Percentiles rank a stretch among this genome's conserved stretches.
Conservation (phyloP, 2,113 vertebrate genomes). For the Eidolon helvum region DNA sequence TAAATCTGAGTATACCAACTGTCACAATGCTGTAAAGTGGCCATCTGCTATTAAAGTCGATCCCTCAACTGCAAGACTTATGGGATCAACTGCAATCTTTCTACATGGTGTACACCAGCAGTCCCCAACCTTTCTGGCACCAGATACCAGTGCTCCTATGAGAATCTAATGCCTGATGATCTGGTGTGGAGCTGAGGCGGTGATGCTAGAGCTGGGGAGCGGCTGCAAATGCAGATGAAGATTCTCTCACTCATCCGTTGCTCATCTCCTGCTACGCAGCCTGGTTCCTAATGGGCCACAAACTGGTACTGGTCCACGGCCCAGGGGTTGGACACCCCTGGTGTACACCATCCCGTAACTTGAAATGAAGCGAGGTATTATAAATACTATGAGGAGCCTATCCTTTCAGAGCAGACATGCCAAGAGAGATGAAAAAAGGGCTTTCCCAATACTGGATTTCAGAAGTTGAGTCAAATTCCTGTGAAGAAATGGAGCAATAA, state of each 20-base stretch:
- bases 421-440: not conserved
- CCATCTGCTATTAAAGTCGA: not conserved
- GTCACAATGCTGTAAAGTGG: not conserved
- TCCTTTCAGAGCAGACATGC: not conserved
- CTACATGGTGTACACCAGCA: not conserved
- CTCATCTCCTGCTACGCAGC: too few species aligned
- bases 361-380: not conserved
- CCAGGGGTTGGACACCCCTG: too few species aligned
- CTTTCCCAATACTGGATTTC: not conserved
- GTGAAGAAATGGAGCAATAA: not conserved
- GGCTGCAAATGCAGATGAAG: too few species aligned
- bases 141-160: too few species aligned
- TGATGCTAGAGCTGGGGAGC: too few species aligned
- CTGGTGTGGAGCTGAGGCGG: too few species aligned
- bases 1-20: not conserved
- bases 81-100: not conserved
- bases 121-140: too few species aligned
- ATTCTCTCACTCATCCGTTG: too few species aligned
- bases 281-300: too few species aligned
- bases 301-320: too few species aligned
- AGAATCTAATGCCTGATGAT: too few species aligned
- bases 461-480: not conserved
- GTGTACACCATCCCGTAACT: not conserved
- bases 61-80: not conserved
- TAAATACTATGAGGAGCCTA: not conserved